A percentile compares a stretch with the other conserved stretches of the same genome.
phyloP scores from a whole-genome alignment of 2,797 vertebrate species.

The Phataginus tetradactyla region DNA sequence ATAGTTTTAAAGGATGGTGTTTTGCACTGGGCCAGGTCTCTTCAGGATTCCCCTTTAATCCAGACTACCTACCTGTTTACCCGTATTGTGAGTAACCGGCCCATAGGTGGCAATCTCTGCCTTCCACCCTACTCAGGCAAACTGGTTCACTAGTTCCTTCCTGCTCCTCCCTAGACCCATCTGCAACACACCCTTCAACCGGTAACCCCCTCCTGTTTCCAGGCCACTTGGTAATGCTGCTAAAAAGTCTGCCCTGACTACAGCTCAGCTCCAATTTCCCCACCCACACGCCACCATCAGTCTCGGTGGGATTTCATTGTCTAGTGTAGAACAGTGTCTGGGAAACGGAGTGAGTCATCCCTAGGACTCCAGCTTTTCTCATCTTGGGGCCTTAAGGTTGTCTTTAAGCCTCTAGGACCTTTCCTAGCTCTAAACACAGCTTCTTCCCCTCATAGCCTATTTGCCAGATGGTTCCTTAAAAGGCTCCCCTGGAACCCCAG shows the following conservation, averaged over 20 bases:
- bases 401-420: not conserved
- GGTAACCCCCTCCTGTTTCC: not conserved
- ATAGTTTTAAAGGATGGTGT: not conserved
- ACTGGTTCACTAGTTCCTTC: not conserved
- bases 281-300: constrained; percentile 18
- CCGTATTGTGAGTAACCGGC: not conserved
- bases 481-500: not conserved
- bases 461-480: not conserved
- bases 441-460: not conserved
- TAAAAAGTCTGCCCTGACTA: constrained; percentile 18
- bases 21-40: not conserved
- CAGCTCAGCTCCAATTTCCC: not conserved
- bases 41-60: not conserved
- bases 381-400: not conserved
- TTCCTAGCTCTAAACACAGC: not conserved
- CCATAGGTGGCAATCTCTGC: not conserved
- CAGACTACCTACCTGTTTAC: not conserved
- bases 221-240: not conserved
- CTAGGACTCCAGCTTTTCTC: not conserved
- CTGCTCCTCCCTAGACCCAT: not conserved
- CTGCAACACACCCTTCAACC: not conserved
- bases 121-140: constrained; percentile 35
- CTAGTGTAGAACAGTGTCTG: not conserved
- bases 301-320: not conserved
- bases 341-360: constrained; percentile 42